Conservation (phyloP, 2,888 invertebrate genomes). For the Punctoribates punctum region DNA sequence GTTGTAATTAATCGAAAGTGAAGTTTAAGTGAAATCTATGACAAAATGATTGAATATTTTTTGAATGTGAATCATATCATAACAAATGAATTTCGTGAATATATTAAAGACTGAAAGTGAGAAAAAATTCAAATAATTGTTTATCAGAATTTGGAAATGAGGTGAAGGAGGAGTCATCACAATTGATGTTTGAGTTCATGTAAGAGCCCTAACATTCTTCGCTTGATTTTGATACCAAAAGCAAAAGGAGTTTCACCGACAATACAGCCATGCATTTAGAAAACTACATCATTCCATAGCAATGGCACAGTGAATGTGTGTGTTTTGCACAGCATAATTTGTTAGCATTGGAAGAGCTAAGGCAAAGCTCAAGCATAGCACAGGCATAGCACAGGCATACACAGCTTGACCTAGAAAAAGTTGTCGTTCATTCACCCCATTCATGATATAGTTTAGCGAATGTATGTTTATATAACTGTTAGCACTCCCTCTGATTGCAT, state of each 20-base stretch:
- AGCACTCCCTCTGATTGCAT: conserved; percentile 16
- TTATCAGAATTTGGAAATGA: conserved; percentile 7
- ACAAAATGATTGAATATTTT: too few relatives aligned
- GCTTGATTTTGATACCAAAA: not conserved
- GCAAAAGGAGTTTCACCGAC: not conserved
- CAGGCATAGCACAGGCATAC: not conserved
- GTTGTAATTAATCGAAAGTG: not conserved
- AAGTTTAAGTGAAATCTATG: not conserved
- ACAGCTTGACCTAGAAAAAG: conserved; percentile 30
- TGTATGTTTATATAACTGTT: conserved; percentile 12
- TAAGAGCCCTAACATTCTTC: not conserved
- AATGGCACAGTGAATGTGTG: too few relatives aligned
- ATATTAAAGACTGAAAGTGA: not conserved
- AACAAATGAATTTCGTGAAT: too few relatives aligned
- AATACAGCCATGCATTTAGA: not conserved
- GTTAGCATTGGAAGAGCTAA: too few relatives aligned
- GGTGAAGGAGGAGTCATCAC: conserved; percentile 21
- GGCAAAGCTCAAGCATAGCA: not conserved
- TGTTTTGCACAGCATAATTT: too few relatives aligned
- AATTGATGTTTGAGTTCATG: not conserved
- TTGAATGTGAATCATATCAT: too few relatives aligned
- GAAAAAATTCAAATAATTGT: not conserved
- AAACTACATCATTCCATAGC: too few relatives aligned
- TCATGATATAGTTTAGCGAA: conserved; percentile 30
- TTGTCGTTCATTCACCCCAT: conserved; percentile 33